Conservation (phyloP, 2,797 vertebrate genomes). For the Rhodeus uyekii region DNA sequence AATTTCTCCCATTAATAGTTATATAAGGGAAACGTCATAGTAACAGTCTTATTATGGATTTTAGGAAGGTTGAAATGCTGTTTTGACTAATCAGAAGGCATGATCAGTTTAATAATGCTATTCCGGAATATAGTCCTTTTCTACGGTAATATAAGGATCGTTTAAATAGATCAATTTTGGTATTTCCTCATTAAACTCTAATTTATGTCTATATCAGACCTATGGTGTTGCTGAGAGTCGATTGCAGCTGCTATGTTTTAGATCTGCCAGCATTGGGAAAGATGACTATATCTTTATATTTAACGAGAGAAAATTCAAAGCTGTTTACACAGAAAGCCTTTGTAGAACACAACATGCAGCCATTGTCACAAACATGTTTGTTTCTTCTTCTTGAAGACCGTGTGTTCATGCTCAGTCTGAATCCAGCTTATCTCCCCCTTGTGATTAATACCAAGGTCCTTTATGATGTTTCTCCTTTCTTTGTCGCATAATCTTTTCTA, state of each 20-base stretch:
- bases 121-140: background rate
- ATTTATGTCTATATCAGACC: constrained; percentile 44
- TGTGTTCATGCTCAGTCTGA: constrained; percentile 55
- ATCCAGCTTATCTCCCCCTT: constrained; percentile 69
- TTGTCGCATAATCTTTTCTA: constrained; percentile 68
- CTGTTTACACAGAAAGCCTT: background rate
- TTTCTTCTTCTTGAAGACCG: constrained; percentile 29
- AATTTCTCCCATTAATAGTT: background rate
- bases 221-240: constrained; percentile 30
- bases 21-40: background rate
- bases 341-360: constrained; percentile 10
- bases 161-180: constrained; percentile 59
- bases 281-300: constrained; percentile 41
- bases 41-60: background rate
- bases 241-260: background rate
- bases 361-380: constrained; percentile 20
- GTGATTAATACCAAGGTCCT: constrained; percentile 65
- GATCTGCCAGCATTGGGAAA: constrained; percentile 23
- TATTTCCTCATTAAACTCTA: constrained; percentile 58
- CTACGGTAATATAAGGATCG: too few relatives aligned
- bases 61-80: background rate
- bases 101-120: background rate
- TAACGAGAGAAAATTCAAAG: background rate
- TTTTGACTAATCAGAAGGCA: background rate
- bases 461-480: constrained; percentile 64